These are phyloP conservation scores for Neogobius melanostomus DNA, from an alignment of 2,113 vertebrate genomes.

Conservation along the genomic window DNA sequence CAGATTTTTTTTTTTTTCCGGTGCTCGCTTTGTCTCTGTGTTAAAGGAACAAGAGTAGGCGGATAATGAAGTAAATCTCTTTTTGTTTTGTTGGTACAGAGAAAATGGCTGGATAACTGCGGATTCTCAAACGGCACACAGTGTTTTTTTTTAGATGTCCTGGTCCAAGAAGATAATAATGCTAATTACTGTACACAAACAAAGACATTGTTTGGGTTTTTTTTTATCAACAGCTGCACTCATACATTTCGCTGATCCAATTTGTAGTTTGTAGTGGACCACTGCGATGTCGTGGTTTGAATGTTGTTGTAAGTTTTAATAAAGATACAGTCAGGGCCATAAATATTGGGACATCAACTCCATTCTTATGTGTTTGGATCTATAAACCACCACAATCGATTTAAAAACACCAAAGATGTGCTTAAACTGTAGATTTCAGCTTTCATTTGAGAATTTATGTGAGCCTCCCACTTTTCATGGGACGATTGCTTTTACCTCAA, in stretches of 20 bases:
- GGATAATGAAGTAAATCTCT: background rate
- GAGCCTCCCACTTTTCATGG: too few species aligned
- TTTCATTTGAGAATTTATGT: too few species aligned
- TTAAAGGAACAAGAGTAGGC: too few species aligned
- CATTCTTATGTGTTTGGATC: too few species aligned
- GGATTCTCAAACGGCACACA: background rate
- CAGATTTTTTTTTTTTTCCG: too few species aligned
- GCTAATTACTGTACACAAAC: conserved; percentile 7
- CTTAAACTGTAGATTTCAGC: too few species aligned
- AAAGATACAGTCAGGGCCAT: too few species aligned
- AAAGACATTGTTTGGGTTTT: background rate
- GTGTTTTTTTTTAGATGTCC: background rate
- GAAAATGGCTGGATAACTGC: background rate
- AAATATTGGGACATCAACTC: too few species aligned
- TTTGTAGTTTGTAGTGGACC: background rate
- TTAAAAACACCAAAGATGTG: too few species aligned
- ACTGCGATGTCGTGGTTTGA: background rate
- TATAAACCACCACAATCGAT: too few species aligned
- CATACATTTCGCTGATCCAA: background rate
- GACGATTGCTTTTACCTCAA: too few species aligned
- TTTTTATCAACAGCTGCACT: background rate
- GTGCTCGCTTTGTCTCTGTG: too few species aligned
- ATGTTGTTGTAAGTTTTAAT: background rate
- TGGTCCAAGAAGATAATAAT: conserved; percentile 6
- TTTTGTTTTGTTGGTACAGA: background rate